Conservation (phyloP, 2,888 invertebrate species). For the Crioceris asparagi region DNA sequence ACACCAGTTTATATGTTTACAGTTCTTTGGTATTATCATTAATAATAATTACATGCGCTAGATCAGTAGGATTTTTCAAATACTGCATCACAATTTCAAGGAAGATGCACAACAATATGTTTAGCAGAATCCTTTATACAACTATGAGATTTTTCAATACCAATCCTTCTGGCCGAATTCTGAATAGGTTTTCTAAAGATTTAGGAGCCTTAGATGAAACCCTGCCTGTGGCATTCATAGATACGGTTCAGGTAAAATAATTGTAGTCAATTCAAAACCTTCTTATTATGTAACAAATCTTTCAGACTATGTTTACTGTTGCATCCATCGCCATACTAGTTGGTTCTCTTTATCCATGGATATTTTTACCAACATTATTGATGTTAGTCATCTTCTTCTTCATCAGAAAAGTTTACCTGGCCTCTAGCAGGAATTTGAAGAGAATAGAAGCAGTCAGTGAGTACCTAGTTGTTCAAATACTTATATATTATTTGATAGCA, state of each 20-base stretch:
- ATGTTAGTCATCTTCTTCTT: constrained; percentile 53
- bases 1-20: no score
- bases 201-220: constrained; percentile 47
- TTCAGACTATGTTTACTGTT: constrained; percentile 18
- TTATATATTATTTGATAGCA: not conserved
- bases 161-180: constrained; percentile 57
- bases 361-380: constrained; percentile 53
- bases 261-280: constrained; percentile 45
- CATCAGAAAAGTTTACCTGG: constrained; percentile 56
- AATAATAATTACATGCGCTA: constrained; percentile 34
- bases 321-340: constrained; percentile 48
- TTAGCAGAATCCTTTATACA: constrained; percentile 51
- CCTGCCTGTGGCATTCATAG: constrained; percentile 40
- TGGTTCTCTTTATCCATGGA: constrained; percentile 55
- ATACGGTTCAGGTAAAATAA: constrained; percentile 33
- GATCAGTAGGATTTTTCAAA: constrained; percentile 41
- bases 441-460: constrained; percentile 58
- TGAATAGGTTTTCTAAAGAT: constrained; percentile 65
- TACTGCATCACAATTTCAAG: constrained; percentile 42
- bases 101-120: constrained; percentile 61
- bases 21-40: constrained; percentile 24
- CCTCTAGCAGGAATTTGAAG: constrained; percentile 65
- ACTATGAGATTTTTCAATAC: constrained; percentile 68
- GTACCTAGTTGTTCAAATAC: not conserved
- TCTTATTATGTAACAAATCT: no score